Conservation (phyloP, 1,140 invertebrate genomes). For the Nephotettix cincticeps region DNA sequence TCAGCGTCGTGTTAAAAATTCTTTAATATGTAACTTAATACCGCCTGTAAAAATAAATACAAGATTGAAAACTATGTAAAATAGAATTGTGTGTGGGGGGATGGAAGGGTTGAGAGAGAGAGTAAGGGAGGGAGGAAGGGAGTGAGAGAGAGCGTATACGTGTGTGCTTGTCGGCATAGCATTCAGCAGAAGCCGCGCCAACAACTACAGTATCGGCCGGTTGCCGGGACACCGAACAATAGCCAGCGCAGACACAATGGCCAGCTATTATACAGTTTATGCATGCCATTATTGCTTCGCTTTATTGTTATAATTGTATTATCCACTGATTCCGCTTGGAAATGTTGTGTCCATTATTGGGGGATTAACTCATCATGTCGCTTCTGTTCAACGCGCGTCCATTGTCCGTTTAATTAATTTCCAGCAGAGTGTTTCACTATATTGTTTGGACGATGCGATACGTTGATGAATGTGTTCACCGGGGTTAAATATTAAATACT, state of each 20-base stretch:
- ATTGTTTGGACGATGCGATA: not conserved
- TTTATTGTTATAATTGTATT: slow-evolving; percentile 13
- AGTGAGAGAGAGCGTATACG: too few relatives aligned
- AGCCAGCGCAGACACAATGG: not conserved
- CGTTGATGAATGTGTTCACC: not conserved
- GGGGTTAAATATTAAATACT: too few relatives aligned
- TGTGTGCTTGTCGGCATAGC: too few relatives aligned
- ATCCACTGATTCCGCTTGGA: not conserved
- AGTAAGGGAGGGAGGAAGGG: too few relatives aligned
- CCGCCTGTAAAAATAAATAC: too few relatives aligned
- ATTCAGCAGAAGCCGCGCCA: not conserved
- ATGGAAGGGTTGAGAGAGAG: too few relatives aligned
- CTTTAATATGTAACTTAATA: too few relatives aligned
- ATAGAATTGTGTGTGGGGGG: too few relatives aligned
- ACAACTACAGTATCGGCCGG: not conserved
- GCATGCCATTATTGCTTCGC: not conserved
- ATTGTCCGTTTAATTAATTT: slow-evolving; percentile 10
- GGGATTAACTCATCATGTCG: not conserved
- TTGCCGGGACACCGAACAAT: not conserved
- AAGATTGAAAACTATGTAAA: too few relatives aligned
- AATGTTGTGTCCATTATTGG: not conserved
- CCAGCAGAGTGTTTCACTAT: not conserved
- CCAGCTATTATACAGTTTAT: slow-evolving; percentile 2
- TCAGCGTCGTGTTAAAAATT: too few relatives aligned
- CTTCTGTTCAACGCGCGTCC: not conserved